Conservation (phyloP, 2,797 vertebrate species). For the Oreochromis grahami region DNA sequence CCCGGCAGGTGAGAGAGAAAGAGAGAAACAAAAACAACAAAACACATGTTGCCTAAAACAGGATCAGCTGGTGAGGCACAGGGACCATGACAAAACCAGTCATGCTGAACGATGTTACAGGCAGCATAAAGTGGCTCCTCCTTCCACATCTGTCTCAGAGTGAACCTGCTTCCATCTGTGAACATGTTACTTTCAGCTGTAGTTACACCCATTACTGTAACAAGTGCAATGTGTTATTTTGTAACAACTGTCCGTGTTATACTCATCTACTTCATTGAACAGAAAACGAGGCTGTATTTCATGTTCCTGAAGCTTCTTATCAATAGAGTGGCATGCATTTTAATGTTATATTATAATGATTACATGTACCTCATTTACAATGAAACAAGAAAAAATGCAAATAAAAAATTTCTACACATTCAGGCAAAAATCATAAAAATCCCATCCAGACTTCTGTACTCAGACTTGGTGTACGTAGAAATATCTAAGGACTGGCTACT, state of each 20-base stretch:
- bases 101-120: not conserved
- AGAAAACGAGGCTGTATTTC: not conserved
- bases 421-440: not conserved
- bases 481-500: not conserved
- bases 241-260: accelerated
- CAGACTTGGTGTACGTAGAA: not conserved
- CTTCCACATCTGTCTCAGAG: not conserved
- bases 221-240: not conserved
- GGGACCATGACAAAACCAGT: too few relatives aligned
- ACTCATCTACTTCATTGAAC: not conserved
- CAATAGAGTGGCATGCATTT: accelerated
- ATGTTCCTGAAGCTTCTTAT: not conserved
- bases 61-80: too few relatives aligned
- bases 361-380: not conserved
- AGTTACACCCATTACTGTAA: not conserved
- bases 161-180: too few relatives aligned
- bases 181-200: not conserved
- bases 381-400: not conserved
- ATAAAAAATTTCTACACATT: not conserved
- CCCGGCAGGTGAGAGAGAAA: too few relatives aligned
- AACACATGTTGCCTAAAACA: too few relatives aligned
- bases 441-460: not conserved
- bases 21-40: too few relatives aligned
- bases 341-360: not conserved
- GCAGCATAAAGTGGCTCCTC: not conserved